A percentile compares a stretch with the other conserved stretches of the same genome.
Evolutionary conservation across 1,140 invertebrate genomes (phyloP).

Genomic region (Cydia pomonella): DNA sequence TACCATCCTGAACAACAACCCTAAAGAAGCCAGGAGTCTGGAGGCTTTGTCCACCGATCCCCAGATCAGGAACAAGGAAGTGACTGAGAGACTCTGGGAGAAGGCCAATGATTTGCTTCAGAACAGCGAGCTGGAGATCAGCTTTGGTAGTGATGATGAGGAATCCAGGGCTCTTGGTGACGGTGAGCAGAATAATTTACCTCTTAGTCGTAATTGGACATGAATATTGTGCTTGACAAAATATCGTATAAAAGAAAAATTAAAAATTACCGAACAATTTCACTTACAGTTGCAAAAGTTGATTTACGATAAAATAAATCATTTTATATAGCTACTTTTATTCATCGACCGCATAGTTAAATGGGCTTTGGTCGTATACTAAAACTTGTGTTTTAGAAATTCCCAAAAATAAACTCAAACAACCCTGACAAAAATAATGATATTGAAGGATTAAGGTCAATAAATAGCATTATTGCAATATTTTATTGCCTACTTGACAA

Average conservation of each 20-base stretch:
- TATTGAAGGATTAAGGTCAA: no score
- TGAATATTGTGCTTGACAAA: background rate
- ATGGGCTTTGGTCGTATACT: no score
- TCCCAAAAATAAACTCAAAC: no score
- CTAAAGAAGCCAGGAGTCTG: slow-evolving; percentile 59
- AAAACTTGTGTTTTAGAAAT: no score
- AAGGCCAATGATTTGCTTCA: slow-evolving; percentile 57
- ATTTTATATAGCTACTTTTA: no score
- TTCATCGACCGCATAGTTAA: no score
- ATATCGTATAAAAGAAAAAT: slow-evolving; percentile 11
- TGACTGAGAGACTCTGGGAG: slow-evolving; percentile 64
- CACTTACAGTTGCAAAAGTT: background rate
- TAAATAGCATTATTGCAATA: no score
- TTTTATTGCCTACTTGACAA: no score
- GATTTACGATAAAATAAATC: no score
- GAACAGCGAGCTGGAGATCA: slow-evolving; percentile 66
- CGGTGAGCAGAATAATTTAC: slow-evolving; percentile 45
- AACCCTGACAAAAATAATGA: no score
- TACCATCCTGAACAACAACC: slow-evolving; percentile 63
- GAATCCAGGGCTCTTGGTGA: slow-evolving; percentile 62
- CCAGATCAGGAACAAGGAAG: slow-evolving; percentile 54
- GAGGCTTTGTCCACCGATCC: slow-evolving; percentile 60
- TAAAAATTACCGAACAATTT: background rate
- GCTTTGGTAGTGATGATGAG: slow-evolving; percentile 55
- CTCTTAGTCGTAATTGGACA: no score